These are phyloP conservation scores for Caracal caracal DNA, from an alignment of 2,113 vertebrate species.

Conservation along the genomic window DNA sequence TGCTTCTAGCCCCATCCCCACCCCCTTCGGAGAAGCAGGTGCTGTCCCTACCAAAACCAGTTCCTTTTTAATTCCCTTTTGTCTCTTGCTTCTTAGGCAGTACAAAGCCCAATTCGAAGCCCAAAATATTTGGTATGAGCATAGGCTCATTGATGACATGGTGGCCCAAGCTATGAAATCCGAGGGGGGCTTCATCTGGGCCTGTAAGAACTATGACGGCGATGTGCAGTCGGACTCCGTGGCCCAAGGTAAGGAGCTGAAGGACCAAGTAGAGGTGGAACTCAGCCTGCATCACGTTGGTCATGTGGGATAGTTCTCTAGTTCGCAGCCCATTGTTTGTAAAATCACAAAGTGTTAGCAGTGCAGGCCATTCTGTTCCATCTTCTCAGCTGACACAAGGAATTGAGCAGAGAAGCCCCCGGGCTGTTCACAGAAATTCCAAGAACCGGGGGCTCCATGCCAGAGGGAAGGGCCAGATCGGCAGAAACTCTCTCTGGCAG, in stretches of 20 bases:
- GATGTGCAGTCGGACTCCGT: conserved; percentile 99
- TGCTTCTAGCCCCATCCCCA: background rate
- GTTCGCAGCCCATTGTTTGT: background rate
- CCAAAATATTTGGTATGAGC: conserved; percentile 97
- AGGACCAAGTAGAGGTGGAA: rapidly evolving
- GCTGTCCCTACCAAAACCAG: background rate
- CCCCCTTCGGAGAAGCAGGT: background rate
- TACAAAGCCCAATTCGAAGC: conserved; percentile 94
- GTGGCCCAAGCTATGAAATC: conserved; percentile 99
- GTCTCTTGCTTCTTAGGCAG: conserved; percentile 86
- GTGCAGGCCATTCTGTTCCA: too few species aligned
- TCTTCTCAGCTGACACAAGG: background rate
- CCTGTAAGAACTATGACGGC: conserved; percentile 99
- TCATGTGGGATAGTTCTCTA: background rate
- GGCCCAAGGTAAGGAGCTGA: conserved; percentile 91
- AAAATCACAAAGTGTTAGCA: background rate
- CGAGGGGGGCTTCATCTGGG: conserved; percentile 99
- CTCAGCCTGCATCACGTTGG: rapidly evolving
- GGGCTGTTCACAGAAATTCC: background rate
- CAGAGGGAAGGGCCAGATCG: background rate
- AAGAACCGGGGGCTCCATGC: background rate
- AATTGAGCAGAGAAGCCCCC: background rate
- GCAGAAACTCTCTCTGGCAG: background rate
- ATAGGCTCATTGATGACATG: conserved; percentile 99
- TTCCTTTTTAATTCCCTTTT: background rate